A percentile compares a stretch with the other conserved stretches of the same genome.
Evolutionary conservation across 2,113 vertebrate genomes (phyloP).

Genomic region (Pholis gunnellus): DNA sequence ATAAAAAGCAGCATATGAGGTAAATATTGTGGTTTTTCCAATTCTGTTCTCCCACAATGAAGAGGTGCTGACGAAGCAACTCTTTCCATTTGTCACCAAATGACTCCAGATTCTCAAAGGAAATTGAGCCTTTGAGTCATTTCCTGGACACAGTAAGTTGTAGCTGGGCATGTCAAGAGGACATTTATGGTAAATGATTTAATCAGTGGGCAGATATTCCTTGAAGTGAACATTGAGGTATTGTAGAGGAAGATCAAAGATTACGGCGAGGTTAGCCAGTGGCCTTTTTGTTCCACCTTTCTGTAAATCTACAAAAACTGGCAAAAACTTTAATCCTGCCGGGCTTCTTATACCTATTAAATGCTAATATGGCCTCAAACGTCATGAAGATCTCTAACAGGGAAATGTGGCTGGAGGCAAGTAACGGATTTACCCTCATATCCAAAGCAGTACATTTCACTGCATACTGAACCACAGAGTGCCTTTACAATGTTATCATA

Average conservation of each 20-base stretch:
- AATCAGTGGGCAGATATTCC: conserved; percentile 37
- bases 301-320: conserved; percentile 48
- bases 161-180: conserved; percentile 20
- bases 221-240: conserved; percentile 35
- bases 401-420: conserved; percentile 23
- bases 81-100: conserved; percentile 65
- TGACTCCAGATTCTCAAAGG: conserved; percentile 27
- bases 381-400: conserved; percentile 21
- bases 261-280: conserved; percentile 41
- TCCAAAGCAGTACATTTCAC: conserved; percentile 11
- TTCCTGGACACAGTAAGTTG: conserved; percentile 39
- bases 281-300: conserved; percentile 46
- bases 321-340: conserved; percentile 15
- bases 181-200: conserved; percentile 55
- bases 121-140: conserved; percentile 43
- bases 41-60: conserved; percentile 33
- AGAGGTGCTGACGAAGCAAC: conserved; percentile 49
- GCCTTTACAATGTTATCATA: conserved; percentile 22
- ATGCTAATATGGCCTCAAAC: conserved; percentile 25
- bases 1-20: conserved; percentile 35
- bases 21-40: conserved; percentile 55
- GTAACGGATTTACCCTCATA: conserved; percentile 20
- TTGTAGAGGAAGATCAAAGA: conserved; percentile 32
- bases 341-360: conserved; percentile 45
- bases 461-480: conserved; percentile 20